Evolutionary conservation across 2,797 vertebrate species (phyloP), one percentile per base, ranked within the genome.

Genomic region (Dipus sagitta): DNA sequence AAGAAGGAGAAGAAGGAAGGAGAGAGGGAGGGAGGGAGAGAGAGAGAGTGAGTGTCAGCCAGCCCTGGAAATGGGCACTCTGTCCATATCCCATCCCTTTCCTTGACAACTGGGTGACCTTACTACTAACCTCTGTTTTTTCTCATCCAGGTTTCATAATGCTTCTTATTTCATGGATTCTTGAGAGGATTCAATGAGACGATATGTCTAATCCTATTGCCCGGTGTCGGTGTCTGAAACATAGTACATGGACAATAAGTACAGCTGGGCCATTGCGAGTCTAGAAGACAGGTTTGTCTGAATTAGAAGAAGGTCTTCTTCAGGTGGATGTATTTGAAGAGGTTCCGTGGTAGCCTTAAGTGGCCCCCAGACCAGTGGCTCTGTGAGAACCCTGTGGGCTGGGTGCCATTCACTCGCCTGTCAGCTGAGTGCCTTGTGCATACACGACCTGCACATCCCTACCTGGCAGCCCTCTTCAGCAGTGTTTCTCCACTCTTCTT

Each of bases 371-470:
- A 13, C 11, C 1, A 3, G 15, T 77, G 38, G 38, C n/a, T 52
- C 21, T 12, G 3, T 2, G 67, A 47, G 30, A 42, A 6, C 24
- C 28, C 3, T 0, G 28, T 28, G 28, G 76, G 28, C 75, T 20
- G 72, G 52, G 1, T 5, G n/a, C 28, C 47, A 3, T n/a, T 74
- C 32, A 1, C 38, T 1, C 7, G 68, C 5, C 28, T 10, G 0
- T 23, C 6, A 32, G 12, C 71, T 0, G 30, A 26, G 26, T 9
- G 2, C 60, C 47, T 26, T 47, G 32, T 23, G 32, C 11, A 1
- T 18, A 9, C 7, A 0, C 1, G 20, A 13, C 34, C 38, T 26
- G 24, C 18, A 4, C 3, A 6, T 20, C 24, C 32, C 24, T 67
- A 20, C 38, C 28, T 72, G 60, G 62, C 7, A 34, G 23, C 21